Base-by-base conservation (phyloP, 2,888 invertebrate genomes). In the Drosophila niveifrons region DNA sequence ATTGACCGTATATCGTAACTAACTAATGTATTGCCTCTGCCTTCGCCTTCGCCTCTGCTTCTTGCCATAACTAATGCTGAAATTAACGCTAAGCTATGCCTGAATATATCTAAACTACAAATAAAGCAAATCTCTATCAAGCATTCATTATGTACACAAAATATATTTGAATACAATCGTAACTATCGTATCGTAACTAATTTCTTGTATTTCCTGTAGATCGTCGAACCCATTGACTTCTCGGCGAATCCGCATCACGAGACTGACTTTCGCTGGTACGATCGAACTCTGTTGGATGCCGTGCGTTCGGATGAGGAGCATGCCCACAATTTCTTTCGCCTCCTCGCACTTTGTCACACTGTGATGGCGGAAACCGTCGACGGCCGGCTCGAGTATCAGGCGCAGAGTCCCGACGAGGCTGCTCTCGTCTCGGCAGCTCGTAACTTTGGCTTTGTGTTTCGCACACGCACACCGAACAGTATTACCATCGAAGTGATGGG, bases 391-490 rank as follows among this genome's bases (percentile, higher is more conserved):
- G 93, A 93, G 67, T 93, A 93, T 68, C 94, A 95, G 94, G 99
- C 99, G 17, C 99, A 99, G 92, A 99, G 98, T 68, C 99, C 99
- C 0, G 99, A 99, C 92, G 99, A 99, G 92, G 96, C 97, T 48
- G 99, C 99, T 1, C 94, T 99, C 36, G 99, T 99, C 17, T 97
- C 98, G 10, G 99, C 99, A 1, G 99, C 99, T 3, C 94, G 99
- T 88, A 99, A 99, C 93, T 99, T 99, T 93, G 99, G 99, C 84
- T 99, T 98, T 93, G 99, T 99, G 74, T 99, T 99, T 93, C 96
- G 96, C 93, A 97, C 98, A 92, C 94, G 97, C 91, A 95, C 97
- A 91, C 97, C 98, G 77, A 97, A 97, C 94, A 97, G 96, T 94
- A 97, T 98, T 93, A 97, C 97, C 76, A 97, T 98, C 92, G 96